Base-by-base conservation (phyloP, 2,888 invertebrate genomes). In the Amphipyra tragopoginis region DNA sequence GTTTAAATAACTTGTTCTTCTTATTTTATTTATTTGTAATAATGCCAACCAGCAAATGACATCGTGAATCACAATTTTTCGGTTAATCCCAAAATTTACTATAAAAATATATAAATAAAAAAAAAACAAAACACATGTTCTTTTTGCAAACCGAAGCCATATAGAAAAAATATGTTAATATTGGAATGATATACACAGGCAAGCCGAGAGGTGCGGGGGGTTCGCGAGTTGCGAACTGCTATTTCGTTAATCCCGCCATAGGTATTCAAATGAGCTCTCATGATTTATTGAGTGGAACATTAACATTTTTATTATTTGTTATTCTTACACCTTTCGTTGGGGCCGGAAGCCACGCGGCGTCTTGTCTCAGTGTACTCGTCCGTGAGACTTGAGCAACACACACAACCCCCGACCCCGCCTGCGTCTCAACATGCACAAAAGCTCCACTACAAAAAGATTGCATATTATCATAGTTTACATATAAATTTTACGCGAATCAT, bases 271-370 rank as follows among this genome's bases (percentile, higher is more conserved):
- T 94, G 93, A 94, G 93, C 85, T 82, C 90, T 90, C 92, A 93
- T 95, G 95, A 95, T 95, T 95, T 95, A 95, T 95, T 93, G 95
- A 95, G 95, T 95, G 95, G 95, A 94, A 93, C 93, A 95, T 95
- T 95, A 91, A 90, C 95, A 95, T 95, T 94, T 95, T 95, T 94
- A 95, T 95, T 95, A 95, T 95, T 95, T 95, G 95, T 95, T 95
- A 95, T 95, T 95, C 92, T 95, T 94, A 90, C 91, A 92, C 91
- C 91, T 92, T 91, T 90, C 86, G 86, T 79, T 87, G 84, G 92
- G 93, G 93, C 92, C 93, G 94, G 94, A 93, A 94, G 94, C 91
- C 93, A 93, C 93, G 94, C 90, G 93, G 93, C 93, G 86, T 90
- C 86, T 88, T 92, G 94, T 94, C 93, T 93, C 92, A 89, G 93